Base-by-base conservation (phyloP, 2,113 vertebrate species). In the Donacobius atricapilla region DNA sequence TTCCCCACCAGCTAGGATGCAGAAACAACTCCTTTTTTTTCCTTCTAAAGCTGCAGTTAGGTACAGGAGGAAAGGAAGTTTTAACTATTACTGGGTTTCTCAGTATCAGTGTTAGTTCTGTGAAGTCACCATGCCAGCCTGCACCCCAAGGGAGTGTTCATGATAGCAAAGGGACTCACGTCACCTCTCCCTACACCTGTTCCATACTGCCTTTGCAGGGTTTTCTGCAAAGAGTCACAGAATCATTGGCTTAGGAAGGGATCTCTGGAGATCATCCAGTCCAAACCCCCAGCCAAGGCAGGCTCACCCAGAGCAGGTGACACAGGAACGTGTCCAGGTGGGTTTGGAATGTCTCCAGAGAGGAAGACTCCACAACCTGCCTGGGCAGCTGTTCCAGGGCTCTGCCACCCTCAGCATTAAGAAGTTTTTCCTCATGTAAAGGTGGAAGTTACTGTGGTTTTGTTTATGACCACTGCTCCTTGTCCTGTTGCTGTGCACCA, bases 141-240 rank as follows among this genome's bases (percentile, higher is more conserved):
- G 23, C 42, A 72, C 8, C 24, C 15, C 64, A 20, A 47, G 21
- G 51, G 30, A 2, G 0, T 6, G 57, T 44, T 35, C 24, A 33
- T 2, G 40, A 20, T 11, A 31, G 39, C 71, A 68, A 8, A 33
- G 31, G 19, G 27, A 86, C 30, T 5, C 71, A 25, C 0, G 0
- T 17, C 65, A 63, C 8, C 50, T 23, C 44, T 50, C 42, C 65
- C 35, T 25, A 8, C 0, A 1, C 13, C 35, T 39, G 39, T 14
- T 40, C 54, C 56, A 53, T 2, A 11, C 8, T 9, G 3, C 33
- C 50, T 44, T 12, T 42, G 19, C 6, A 68, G 64, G 39, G 24
- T 70, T 51, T 73, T 65, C 58, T 92, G 54, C 60, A 65, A 40
- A 75, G 39, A 75, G 45, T 6, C 53, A 58, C 37, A 45, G 51